These are phyloP conservation scores for Seriola aureovittata DNA, from an alignment of 2,113 vertebrate genomes.

Conservation along the genomic window DNA sequence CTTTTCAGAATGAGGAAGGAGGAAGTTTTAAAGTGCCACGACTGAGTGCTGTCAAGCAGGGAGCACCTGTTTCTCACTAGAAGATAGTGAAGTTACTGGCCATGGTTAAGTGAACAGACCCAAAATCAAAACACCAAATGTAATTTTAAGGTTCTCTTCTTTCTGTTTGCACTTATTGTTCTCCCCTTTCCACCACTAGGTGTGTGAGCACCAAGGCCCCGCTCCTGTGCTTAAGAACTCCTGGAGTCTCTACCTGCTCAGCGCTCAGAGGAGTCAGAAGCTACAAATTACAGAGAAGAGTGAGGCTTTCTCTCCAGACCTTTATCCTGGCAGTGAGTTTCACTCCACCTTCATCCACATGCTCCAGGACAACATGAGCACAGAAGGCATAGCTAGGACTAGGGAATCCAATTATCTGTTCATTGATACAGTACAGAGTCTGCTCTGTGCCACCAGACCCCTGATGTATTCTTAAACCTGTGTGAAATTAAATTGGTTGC, in stretches of 20 bases:
- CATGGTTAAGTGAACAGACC: not conserved
- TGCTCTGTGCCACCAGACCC: conserved; percentile 86
- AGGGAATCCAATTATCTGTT: conserved; percentile 74
- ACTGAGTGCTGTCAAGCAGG: not conserved
- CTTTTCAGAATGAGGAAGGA: conserved; percentile 7
- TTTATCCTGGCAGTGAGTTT: conserved; percentile 85
- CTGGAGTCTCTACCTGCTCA: conserved; percentile 88
- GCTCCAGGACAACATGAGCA: conserved; percentile 86
- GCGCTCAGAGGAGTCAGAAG: conserved; percentile 82
- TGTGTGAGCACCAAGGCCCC: conserved; percentile 79
- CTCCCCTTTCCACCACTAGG: conserved; percentile 74
- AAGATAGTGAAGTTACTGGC: not conserved
- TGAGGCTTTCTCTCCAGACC: conserved; percentile 83
- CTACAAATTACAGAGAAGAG: conserved; percentile 86
- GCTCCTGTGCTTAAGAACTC: conserved; percentile 12
- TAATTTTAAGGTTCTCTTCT: not conserved
- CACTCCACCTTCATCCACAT: conserved; percentile 93
- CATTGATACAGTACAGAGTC: conserved; percentile 81
- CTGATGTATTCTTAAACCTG: conserved; percentile 84
- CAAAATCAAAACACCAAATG: not conserved
- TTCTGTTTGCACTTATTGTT: not conserved
- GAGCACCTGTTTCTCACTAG: not conserved
- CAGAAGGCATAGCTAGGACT: conserved; percentile 63
- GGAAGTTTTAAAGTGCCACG: not conserved
- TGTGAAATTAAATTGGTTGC: not conserved